Base-by-base conservation (phyloP, 2,888 invertebrate genomes). In the Thyatira batis region DNA sequence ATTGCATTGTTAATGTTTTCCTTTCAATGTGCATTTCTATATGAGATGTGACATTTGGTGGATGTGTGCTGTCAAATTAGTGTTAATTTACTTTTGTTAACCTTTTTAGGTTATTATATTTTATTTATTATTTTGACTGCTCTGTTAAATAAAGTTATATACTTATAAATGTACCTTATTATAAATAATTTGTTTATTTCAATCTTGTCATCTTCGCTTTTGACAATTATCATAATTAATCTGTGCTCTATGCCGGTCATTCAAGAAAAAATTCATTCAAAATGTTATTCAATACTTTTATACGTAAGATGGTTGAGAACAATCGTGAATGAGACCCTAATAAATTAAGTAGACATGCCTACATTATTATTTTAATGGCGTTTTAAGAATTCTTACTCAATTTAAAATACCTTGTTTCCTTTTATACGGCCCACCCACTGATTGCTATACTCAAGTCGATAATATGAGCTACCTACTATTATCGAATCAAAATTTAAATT, bases 21-120 rank as follows among this genome's bases (percentile, higher is more conserved):
- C 49, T 55, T 58, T 45, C 50, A 56, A 58, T 48, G 54, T 57
- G 50, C 51, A 55, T 55, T 56, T 58, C 67, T 67, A 48, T 56
- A 60, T 50, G 53, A 57, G 54, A 61, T 60, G 59, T 71, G 76
- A 75, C 85, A 87, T 85, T 80, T 86, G 85, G 82, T 61, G 51
- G 75, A 84, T 60, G 69, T 51, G 65, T 17, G 65, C 71, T 76
- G 79, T 79, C 78, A 83, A 80, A 73, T 74, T 80, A 71, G 53
- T 58, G 66, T 50, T 57, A 63, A 53, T 65, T 65, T 72, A 70
- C 58, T 60, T 68, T 66, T 60, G 1, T 8, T 17, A 39, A 39
- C n/a, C n/a, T n/a, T n/a, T n/a, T 17, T 33, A 13, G 27, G 6
- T 1, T 39, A 39, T 6, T 8, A 17, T 6, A 17, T 39, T n/a